Evolutionary conservation across 1,140 invertebrate species (phyloP).

Genomic region (Caenorhabditis tropicalis): DNA sequence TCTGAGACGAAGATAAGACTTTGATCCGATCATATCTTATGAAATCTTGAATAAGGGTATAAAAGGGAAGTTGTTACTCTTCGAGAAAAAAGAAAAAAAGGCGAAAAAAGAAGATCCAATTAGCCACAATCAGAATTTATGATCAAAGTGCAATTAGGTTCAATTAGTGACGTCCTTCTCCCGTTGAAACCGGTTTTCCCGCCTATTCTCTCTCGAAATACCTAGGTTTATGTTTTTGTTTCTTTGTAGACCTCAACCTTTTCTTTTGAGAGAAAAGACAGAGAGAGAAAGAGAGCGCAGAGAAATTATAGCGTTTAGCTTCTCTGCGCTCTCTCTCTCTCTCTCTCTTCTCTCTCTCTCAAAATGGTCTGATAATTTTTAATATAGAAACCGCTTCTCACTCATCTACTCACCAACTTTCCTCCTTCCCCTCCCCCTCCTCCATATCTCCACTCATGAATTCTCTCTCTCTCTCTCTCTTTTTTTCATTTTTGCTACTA

Average conservation of each 20-base stretch:
- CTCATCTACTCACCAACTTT: not conserved
- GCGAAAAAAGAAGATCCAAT: conserved; percentile 1
- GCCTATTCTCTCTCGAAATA: not conserved
- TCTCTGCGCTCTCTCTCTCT: too few relatives aligned
- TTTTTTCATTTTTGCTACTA: not conserved
- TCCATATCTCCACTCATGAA: not conserved
- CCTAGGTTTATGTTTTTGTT: not conserved
- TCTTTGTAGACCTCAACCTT: too few relatives aligned
- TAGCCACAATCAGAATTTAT: conserved; percentile 21
- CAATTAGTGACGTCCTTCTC: conserved; percentile 10
- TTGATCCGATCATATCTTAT: not conserved
- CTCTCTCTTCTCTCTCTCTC: too few relatives aligned
- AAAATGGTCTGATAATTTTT: too few relatives aligned
- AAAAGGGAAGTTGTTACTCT: not conserved
- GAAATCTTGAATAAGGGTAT: not conserved
- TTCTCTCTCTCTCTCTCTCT: too few relatives aligned
- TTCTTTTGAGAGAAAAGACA: too few relatives aligned
- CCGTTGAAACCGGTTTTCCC: not conserved
- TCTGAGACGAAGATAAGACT: not conserved
- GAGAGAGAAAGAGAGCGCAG: too few relatives aligned
- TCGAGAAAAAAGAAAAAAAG: not conserved
- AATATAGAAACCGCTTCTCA: too few relatives aligned
- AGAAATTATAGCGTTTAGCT: too few relatives aligned
- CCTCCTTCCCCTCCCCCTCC: not conserved
- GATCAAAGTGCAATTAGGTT: conserved; percentile 41